These are phyloP conservation scores for Bombus affinis DNA, from an alignment of 1,140 invertebrate genomes.

Conservation along the genomic window DNA sequence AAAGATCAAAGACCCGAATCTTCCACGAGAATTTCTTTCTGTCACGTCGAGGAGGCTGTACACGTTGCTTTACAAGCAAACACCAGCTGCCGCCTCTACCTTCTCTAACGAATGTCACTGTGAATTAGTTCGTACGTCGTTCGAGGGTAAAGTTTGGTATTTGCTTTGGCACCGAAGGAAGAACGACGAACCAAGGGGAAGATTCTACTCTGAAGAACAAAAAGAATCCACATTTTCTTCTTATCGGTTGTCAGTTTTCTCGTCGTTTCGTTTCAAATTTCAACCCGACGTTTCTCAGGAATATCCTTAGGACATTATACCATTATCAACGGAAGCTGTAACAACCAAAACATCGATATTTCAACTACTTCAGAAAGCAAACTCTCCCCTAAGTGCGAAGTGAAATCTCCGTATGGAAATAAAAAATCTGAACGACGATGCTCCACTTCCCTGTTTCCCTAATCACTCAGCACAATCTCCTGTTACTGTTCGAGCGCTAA, in stretches of 20 bases:
- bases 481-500: not conserved
- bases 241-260: not conserved
- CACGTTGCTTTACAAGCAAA: not conserved
- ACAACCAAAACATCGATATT: too few relatives aligned
- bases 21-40: not conserved
- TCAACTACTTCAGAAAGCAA: too few relatives aligned
- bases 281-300: too few relatives aligned
- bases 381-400: too few relatives aligned
- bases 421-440: too few relatives aligned
- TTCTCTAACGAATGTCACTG: not conserved
- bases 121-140: too few relatives aligned
- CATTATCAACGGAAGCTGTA: too few relatives aligned
- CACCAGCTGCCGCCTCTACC: not conserved
- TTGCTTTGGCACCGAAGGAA: not conserved
- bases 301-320: too few relatives aligned
- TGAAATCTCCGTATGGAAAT: too few relatives aligned
- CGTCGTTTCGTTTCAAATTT: not conserved
- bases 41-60: not conserved
- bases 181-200: not conserved
- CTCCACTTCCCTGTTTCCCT: not conserved
- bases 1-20: constrained; percentile 46
- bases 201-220: not conserved
- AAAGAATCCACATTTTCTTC: not conserved
- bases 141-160: too few relatives aligned
- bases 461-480: not conserved